These are phyloP conservation scores for Megaptera novaeangliae DNA, from an alignment of 2,113 vertebrate genomes.

Conservation along the genomic window DNA sequence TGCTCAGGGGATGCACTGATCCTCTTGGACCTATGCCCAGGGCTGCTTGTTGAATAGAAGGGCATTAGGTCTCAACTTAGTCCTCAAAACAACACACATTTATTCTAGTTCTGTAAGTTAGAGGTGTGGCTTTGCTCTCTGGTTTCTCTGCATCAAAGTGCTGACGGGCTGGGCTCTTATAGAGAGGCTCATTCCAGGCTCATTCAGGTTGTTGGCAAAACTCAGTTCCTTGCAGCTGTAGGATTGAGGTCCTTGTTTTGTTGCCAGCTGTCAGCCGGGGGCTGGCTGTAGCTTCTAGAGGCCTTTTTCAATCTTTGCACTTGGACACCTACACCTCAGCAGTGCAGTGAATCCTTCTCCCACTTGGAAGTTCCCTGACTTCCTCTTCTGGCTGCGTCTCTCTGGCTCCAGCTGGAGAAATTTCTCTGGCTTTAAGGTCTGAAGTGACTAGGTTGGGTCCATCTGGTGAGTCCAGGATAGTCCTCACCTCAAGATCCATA, in stretches of 20 bases:
- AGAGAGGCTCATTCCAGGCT: too few species aligned
- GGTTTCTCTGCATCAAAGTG: background rate
- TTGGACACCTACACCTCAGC: background rate
- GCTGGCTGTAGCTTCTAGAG: background rate
- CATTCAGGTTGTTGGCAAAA: background rate
- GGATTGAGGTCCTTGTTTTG: background rate
- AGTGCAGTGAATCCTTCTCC: background rate
- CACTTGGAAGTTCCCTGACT: background rate
- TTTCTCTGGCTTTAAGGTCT: background rate
- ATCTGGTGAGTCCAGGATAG: background rate
- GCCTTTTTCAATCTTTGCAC: background rate
- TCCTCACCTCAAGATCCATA: background rate
- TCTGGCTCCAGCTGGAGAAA: background rate
- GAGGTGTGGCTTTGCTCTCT: background rate
- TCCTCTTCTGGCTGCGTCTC: background rate
- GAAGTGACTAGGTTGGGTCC: background rate
- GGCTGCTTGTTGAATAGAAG: background rate
- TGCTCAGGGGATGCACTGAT: background rate
- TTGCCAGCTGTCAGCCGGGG: background rate
- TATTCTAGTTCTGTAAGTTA: background rate
- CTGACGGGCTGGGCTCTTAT: background rate
- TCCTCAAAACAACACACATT: background rate
- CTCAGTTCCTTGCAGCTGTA: background rate
- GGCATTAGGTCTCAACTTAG: background rate
- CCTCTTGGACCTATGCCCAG: background rate